Conservation (phyloP, 1,140 invertebrate species). For the Ceratitis capitata region DNA sequence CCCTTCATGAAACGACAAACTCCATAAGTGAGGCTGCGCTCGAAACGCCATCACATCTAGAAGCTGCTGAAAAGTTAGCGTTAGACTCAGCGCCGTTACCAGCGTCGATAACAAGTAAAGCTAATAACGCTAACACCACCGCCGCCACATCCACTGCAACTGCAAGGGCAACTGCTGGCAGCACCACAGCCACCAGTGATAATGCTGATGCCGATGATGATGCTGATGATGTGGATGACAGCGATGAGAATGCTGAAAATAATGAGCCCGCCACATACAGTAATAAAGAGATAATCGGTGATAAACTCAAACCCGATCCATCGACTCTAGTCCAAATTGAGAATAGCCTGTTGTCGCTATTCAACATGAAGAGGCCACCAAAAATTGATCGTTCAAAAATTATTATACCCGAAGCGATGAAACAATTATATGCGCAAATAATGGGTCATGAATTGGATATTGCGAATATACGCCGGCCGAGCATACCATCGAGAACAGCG, state of each 20-base stretch:
- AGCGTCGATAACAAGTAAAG: no score
- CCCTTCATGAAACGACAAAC: no score
- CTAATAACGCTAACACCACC: neutral
- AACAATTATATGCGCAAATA: conserved; percentile 78
- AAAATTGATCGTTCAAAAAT: conserved; percentile 67
- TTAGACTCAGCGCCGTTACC: neutral
- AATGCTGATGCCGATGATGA: no score
- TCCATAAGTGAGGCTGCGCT: neutral
- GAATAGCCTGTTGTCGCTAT: conserved; percentile 75
- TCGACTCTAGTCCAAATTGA: conserved; percentile 70
- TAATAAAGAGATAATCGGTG: conserved; percentile 58
- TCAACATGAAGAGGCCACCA: conserved; percentile 75
- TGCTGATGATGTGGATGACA: conserved; percentile 41
- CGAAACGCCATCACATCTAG: neutral
- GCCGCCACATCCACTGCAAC: neutral
- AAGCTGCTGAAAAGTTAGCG: neutral
- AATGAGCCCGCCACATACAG: conserved; percentile 58
- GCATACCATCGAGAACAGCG: conserved; percentile 74
- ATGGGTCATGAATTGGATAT: conserved; percentile 70
- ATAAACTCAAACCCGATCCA: conserved; percentile 62
- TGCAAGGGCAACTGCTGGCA: neutral
- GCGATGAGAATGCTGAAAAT: conserved; percentile 54
- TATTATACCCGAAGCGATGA: conserved; percentile 80
- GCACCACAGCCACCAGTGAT: neutral
- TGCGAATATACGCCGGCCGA: conserved; percentile 73